phyloP scores from a whole-genome alignment of 1,140 invertebrate species.

The Frieseomelitta varia region DNA sequence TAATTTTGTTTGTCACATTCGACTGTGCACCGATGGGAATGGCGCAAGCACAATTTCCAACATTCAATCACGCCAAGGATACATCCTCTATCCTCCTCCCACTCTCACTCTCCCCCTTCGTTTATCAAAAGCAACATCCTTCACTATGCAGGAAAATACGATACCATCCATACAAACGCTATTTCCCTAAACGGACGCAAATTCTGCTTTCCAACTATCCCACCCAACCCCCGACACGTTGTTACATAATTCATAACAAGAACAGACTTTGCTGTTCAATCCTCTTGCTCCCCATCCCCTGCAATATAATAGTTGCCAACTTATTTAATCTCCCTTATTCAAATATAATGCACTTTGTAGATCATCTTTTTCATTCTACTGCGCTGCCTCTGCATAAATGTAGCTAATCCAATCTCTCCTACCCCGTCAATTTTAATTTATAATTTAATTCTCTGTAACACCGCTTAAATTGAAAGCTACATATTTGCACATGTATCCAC shows the following conservation, averaged over 20 bases:
- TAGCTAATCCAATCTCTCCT: not conserved
- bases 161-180: not conserved
- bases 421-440: not conserved
- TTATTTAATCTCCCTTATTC: not conserved
- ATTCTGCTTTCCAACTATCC: slow-evolving; percentile 33
- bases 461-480: no score
- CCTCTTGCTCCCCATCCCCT: not conserved
- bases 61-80: not conserved
- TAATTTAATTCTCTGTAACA: no score
- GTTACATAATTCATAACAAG: slow-evolving; percentile 44
- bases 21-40: not conserved
- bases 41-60: not conserved
- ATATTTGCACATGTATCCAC: no score
- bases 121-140: slow-evolving; percentile 16
- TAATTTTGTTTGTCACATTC: not conserved
- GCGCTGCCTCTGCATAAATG: not conserved
- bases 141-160: not conserved
- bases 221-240: not conserved
- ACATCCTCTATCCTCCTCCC: not conserved
- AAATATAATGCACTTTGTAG: not conserved
- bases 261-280: slow-evolving; percentile 7
- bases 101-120: no score
- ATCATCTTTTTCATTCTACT: not conserved
- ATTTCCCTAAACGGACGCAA: slow-evolving; percentile 36
- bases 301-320: not conserved